phyloP scores from a whole-genome alignment of 2,888 invertebrate species.

The Terebella lapidaria region DNA sequence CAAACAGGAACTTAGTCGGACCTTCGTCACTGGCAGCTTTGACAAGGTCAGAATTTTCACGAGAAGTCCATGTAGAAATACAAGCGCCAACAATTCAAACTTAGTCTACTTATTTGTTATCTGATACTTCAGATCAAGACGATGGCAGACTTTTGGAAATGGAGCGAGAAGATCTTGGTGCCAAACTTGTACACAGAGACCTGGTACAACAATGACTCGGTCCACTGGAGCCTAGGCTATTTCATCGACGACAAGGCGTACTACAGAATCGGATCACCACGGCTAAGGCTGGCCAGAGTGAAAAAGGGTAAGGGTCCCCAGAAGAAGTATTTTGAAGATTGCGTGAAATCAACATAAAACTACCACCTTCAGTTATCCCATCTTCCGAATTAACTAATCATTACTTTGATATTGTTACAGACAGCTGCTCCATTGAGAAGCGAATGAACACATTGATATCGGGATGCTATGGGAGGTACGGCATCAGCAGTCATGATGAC shows the following conservation, averaged over 20 bases:
- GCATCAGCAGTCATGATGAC: not conserved
- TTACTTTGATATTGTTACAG: no score
- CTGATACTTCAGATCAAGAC: not conserved
- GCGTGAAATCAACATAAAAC: no score
- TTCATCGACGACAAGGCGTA: slow-evolving; percentile 29
- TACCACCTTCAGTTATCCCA: no score
- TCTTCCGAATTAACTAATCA: no score
- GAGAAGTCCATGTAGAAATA: no score
- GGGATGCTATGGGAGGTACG: slow-evolving; percentile 8
- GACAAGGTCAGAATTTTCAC: not conserved
- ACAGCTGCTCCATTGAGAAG: not conserved
- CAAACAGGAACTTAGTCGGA: slow-evolving; percentile 45
- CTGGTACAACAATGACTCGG: slow-evolving; percentile 23
- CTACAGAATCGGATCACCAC: slow-evolving; percentile 34
- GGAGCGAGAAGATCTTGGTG: slow-evolving; percentile 28
- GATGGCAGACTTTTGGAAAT: slow-evolving; percentile 28
- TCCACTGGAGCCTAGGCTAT: slow-evolving; percentile 18
- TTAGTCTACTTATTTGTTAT: no score
- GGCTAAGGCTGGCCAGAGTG: slow-evolving; percentile 35
- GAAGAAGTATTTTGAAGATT: no score
- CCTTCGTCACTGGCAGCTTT: slow-evolving; percentile 10
- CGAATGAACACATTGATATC: not conserved
- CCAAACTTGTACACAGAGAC: slow-evolving; percentile 28
- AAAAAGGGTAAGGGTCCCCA: slow-evolving; percentile 24
- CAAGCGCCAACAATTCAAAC: no score